Evolutionary conservation across 2,888 invertebrate genomes (phyloP), one percentile per base, ranked within the genome.

Genomic region (Nephrotoma appendiculata): DNA sequence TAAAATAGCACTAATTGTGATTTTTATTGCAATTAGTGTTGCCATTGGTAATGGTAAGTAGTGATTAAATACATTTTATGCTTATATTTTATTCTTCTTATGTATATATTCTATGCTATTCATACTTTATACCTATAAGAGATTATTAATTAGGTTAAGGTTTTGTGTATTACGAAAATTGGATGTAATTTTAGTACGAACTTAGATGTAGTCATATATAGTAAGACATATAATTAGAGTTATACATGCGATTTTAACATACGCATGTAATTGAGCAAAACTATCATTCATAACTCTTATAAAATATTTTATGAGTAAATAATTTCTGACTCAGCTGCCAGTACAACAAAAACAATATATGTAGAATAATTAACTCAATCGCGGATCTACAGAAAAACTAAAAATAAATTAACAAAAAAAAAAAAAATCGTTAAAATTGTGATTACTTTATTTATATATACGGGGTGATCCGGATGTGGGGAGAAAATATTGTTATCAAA

Each of bases 21-120:
- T 84, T 84, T 84, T 84, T 84, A 41, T 84, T 84, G 84, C 43
- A 84, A 84, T 84, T 84, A 84, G 84, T 84, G 84, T 84, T n/a
- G 84, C 84, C 84, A 15, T 84, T 84, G 84, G 42, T 42, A 15
- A 84, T 84, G 84, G 84, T 84, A 84, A 84, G 84, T 42, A 42
- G 42, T n/a, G 41, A n/a, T 84, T 57, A 57, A 57, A 57, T 57
- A 57, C 57, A 71, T 11, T 71, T 71, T 71, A 71, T 52, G 31
- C 31, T 31, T 31, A 31, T 31, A 31, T 31, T 31, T 31, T 31
- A 31, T 31, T 31, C 31, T 52, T 15, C n/a, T 52, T 52, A 52
- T 52, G 7, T 31, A 71, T 31, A 52, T 52, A 52, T 31, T 31
- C 31, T 71, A 31, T 31, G 44, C 31, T 71, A 9, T 71, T 9